Base-by-base conservation (phyloP, 2,113 vertebrate genomes). In the Percopsis transmontana region DNA sequence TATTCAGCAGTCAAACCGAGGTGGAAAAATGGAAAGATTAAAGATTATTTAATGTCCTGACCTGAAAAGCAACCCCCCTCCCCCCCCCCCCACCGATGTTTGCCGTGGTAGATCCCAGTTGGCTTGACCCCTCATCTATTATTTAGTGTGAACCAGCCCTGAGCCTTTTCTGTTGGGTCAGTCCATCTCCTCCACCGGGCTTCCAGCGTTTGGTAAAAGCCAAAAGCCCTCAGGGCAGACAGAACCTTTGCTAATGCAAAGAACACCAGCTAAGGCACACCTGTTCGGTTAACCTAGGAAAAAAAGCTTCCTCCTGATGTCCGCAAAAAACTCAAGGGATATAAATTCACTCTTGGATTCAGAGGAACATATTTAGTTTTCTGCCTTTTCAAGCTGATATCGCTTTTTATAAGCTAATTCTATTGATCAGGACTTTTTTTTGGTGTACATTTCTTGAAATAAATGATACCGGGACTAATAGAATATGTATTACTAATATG, bases 191-290 rank as follows among this genome's bases (percentile, higher is more conserved):
- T 67, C 71, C 7, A 51, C 56, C 62, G 61, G 59, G 20, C 27
- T 23, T 19, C 39, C 19, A 38, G 42, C 14, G 47, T 78, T 51
- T 76, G 41, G 15, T 5, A 8, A 62, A 60, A 48, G 40, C 27
- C 27, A 72, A 61, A 39, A 60, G 56, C 50, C 2, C 8, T 20
- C 21, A 40, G 65, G 24, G 42, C 51, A 33, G 18, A 64, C 39
- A 27, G 39, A 58, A 0, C 50, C 55, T 9, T 11, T 6, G 44
- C 24, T 70, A 58, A 70, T 65, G 71, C 57, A 56, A 59, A 62
- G 45, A 73, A 45, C 63, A 70, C 62, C 68, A 69, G 56, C 62
- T 78, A 68, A 76, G 45, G 45, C 7, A n/a, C n/a, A 18, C n/a
- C 15, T 16, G 45, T n/a, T 48, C 45, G 23, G 62, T 74, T 63